phyloP scores from a whole-genome alignment of 2,113 vertebrate species.

The Tenebrosternarchus preto region DNA sequence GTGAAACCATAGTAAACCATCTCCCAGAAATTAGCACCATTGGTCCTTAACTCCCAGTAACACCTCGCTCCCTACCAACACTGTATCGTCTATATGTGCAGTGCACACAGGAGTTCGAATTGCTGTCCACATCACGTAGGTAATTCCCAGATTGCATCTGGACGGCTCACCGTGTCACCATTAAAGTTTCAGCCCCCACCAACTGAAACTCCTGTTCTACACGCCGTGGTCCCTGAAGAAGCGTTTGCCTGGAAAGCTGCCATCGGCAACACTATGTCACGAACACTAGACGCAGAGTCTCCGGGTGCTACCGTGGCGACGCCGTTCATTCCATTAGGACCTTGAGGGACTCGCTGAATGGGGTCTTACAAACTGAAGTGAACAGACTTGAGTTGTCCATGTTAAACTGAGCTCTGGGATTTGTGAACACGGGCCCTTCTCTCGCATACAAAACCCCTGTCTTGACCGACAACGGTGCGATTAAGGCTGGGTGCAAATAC shows the following conservation, averaged over 20 bases:
- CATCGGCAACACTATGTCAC: conserved; percentile 77
- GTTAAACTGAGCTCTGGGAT: background rate
- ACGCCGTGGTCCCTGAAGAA: conserved; percentile 61
- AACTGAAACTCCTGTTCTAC: conserved; percentile 64
- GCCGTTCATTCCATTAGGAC: conserved; percentile 70
- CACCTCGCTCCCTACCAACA: background rate
- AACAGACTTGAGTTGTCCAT: background rate
- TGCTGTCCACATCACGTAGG: conserved; percentile 41
- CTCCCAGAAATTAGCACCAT: conserved; percentile 39
- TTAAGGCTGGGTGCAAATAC: background rate
- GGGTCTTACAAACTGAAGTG: conserved; percentile 43
- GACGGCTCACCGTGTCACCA: conserved; percentile 56
- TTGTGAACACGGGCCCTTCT: background rate
- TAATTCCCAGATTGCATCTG: conserved; percentile 61
- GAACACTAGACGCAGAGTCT: conserved; percentile 67
- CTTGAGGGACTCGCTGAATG: conserved; percentile 63
- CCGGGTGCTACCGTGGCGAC: conserved; percentile 62
- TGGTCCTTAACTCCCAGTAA: conserved; percentile 32
- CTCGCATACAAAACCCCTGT: background rate
- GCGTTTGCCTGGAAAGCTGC: conserved; percentile 70
- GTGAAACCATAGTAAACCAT: conserved; percentile 52
- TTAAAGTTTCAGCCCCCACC: conserved; percentile 77
- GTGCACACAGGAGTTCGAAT: conserved; percentile 50
- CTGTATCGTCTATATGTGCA: conserved; percentile 31
- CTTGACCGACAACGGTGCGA: background rate